phyloP scores from a whole-genome alignment of 2,113 vertebrate species.

The Corythornis vintsioides region DNA sequence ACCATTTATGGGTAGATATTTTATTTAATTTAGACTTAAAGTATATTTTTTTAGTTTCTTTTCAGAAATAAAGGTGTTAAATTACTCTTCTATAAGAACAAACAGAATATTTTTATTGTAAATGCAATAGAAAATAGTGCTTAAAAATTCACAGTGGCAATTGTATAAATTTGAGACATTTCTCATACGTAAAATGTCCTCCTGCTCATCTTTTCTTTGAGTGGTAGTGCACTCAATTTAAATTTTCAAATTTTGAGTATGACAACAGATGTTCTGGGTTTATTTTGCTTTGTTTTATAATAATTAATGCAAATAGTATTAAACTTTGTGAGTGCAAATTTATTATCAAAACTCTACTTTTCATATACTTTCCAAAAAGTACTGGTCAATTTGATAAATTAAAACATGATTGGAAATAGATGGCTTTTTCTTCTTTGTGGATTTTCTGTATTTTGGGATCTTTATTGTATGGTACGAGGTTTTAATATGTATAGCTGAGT shows the following conservation, averaged over 20 bases:
- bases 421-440: not conserved
- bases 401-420: not conserved
- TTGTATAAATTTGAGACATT: not conserved
- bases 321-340: not conserved
- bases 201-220: not conserved
- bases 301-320: not conserved
- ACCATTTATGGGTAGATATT: not conserved
- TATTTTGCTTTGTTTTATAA: not conserved
- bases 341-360: not conserved
- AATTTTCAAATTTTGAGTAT: not conserved
- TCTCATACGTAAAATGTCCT: not conserved
- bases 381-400: not conserved
- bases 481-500: not conserved
- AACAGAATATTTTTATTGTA: not conserved
- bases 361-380: not conserved
- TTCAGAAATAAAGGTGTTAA: not conserved
- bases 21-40: not conserved
- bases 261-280: fast-evolving
- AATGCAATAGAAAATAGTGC: not conserved
- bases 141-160: not conserved
- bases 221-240: not conserved
- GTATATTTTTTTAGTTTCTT: not conserved
- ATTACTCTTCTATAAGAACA: not conserved
- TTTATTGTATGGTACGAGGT: not conserved
- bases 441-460: not conserved